These are phyloP conservation scores for Papilio protenor DNA, from an alignment of 2,888 invertebrate genomes.

Conservation along the genomic window DNA sequence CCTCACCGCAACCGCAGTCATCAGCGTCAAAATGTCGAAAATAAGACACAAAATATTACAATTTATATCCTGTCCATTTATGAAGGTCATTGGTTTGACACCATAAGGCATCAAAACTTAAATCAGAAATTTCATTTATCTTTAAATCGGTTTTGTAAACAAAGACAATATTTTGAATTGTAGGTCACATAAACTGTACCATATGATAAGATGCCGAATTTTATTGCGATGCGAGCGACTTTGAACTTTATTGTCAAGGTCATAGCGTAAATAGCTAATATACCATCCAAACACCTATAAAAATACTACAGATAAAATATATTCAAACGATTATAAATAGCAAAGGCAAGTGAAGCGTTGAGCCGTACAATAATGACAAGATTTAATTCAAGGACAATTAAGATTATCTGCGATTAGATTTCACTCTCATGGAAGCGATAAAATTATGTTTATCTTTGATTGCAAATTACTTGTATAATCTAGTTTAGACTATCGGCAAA, in stretches of 20 bases:
- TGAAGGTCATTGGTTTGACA: too few species aligned
- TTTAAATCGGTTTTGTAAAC: not conserved
- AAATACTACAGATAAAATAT: not conserved
- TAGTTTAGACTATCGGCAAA: not conserved
- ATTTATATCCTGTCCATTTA: too few species aligned
- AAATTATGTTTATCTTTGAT: slow-evolving; percentile 32
- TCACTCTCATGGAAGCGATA: slow-evolving; percentile 28
- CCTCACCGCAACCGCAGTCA: too few species aligned
- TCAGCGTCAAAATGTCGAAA: too few species aligned
- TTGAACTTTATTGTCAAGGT: slow-evolving; percentile 24
- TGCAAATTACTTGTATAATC: slow-evolving; percentile 26
- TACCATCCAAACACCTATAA: not conserved
- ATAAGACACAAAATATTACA: too few species aligned
- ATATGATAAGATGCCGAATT: slow-evolving; percentile 8
- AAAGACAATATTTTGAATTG: not conserved
- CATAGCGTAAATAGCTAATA: not conserved
- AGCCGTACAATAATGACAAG: slow-evolving; percentile 21
- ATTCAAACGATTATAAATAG: not conserved
- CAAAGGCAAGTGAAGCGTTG: slow-evolving; percentile 4
- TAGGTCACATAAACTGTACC: not conserved
- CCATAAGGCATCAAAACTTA: too few species aligned
- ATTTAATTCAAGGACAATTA: slow-evolving; percentile 27
- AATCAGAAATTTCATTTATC: not conserved
- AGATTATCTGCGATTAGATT: slow-evolving; percentile 34
- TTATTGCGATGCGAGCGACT: not conserved